These are phyloP conservation scores for Magallana nippona DNA, from an alignment of 2,888 invertebrate species.

Conservation along the genomic window DNA sequence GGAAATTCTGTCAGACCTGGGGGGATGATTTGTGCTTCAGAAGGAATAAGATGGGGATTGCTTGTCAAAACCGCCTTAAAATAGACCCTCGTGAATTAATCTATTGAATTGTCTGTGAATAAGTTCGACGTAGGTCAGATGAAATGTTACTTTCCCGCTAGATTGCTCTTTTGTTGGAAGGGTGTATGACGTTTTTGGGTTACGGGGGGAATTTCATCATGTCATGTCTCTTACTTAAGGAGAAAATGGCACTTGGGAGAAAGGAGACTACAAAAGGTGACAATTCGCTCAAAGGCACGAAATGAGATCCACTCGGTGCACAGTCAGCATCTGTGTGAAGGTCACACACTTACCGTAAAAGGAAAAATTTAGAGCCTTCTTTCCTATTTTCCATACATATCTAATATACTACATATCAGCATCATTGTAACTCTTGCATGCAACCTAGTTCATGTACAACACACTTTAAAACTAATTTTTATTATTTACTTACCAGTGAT, in stretches of 20 bases:
- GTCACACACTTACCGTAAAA: too few relatives aligned
- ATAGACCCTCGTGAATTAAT: conserved; percentile 31
- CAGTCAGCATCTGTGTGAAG: too few relatives aligned
- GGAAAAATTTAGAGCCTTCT: too few relatives aligned
- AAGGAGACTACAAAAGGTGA: not conserved
- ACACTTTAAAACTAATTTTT: too few relatives aligned
- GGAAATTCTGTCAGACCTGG: conserved; percentile 36
- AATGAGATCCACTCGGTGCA: too few relatives aligned
- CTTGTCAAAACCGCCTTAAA: conserved; percentile 30
- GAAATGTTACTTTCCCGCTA: conserved; percentile 8
- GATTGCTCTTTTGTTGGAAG: conserved; percentile 32
- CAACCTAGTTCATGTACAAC: too few relatives aligned
- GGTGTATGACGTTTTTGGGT: conserved; percentile 30
- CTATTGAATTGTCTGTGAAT: conserved; percentile 28
- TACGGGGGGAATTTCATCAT: conserved; percentile 14
- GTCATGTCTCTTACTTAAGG: conserved; percentile 1
- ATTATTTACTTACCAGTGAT: too few relatives aligned
- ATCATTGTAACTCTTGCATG: too few relatives aligned
- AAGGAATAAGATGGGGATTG: conserved; percentile 24
- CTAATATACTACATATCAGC: too few relatives aligned
- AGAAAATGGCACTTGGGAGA: not conserved
- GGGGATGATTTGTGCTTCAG: conserved; percentile 17
- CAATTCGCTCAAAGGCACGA: not conserved
- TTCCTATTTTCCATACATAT: too few relatives aligned
- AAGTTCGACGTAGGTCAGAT: conserved; percentile 12